phyloP scores from a whole-genome alignment of 2,797 vertebrate genomes.

The Balearica regulorum region DNA sequence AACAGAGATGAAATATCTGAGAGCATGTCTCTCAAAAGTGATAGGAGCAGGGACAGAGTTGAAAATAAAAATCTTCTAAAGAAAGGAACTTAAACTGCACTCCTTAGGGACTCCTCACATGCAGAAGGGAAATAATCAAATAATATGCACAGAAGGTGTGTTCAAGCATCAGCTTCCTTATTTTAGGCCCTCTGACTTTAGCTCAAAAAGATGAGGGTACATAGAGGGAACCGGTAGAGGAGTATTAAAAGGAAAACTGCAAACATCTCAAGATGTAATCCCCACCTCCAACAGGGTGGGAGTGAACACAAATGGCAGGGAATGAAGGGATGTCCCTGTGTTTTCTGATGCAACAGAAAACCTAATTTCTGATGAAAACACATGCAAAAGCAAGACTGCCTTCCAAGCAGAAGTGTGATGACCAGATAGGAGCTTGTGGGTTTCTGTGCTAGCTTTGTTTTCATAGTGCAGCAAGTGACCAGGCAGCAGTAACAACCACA shows the following conservation, averaged over 20 bases:
- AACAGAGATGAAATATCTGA: neutral
- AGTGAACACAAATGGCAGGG: neutral
- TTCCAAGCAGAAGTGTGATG: neutral
- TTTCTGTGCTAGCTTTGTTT: neutral
- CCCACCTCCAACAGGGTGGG: neutral
- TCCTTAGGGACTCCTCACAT: neutral
- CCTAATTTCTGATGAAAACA: neutral
- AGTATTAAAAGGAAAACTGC: neutral
- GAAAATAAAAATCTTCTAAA: neutral
- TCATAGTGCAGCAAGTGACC: neutral
- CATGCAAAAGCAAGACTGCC: neutral
- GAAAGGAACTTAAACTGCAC: neutral
- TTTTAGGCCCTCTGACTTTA: neutral
- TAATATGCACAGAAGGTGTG: neutral
- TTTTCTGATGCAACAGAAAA: neutral
- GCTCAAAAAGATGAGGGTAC: neutral
- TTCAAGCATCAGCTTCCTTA: neutral
- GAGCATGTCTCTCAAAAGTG: neutral
- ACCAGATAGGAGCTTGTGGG: neutral
- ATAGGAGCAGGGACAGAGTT: neutral
- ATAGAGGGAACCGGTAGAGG: neutral
- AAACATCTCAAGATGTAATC: neutral
- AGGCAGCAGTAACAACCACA: neutral
- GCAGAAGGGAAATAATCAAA: neutral
- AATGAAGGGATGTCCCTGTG: neutral